Evolutionary conservation across 2,113 vertebrate species (phyloP).

Genomic region (Barnardius zonarius): DNA sequence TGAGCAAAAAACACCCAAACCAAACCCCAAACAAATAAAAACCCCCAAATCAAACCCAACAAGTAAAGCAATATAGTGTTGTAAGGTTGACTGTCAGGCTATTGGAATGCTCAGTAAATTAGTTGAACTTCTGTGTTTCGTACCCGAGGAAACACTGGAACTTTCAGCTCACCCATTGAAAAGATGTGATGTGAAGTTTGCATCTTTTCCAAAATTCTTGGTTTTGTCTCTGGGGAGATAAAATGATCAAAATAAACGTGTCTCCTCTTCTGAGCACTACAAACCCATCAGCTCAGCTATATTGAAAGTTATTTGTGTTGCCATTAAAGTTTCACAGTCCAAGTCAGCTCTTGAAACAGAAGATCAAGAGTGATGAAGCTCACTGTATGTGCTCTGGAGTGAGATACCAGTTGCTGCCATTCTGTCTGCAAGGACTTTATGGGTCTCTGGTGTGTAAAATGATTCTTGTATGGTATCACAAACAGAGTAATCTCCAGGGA

Average conservation of each 20-base stretch:
- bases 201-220: neutral
- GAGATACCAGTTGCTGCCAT: neutral
- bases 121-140: neutral
- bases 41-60: neutral
- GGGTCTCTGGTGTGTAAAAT: constrained; percentile 65
- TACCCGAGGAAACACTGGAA: neutral
- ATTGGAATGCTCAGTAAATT: neutral
- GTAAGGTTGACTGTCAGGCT: neutral
- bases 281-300: neutral
- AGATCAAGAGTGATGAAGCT: neutral
- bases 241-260: neutral
- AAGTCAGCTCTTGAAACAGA: neutral
- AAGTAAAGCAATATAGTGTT: neutral
- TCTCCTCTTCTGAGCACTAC: neutral
- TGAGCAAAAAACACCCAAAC: neutral
- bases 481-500: constrained; percentile 44
- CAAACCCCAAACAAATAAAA: neutral
- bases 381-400: neutral
- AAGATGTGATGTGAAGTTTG: neutral
- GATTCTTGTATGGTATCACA: constrained; percentile 18
- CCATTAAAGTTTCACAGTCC: neutral
- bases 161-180: neutral
- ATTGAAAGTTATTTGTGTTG: neutral
- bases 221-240: neutral
- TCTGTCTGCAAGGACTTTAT: constrained; percentile 42